These are phyloP conservation scores for Callyntrura guangdongensis DNA, from an alignment of 2,888 invertebrate species.

Conservation along the genomic window DNA sequence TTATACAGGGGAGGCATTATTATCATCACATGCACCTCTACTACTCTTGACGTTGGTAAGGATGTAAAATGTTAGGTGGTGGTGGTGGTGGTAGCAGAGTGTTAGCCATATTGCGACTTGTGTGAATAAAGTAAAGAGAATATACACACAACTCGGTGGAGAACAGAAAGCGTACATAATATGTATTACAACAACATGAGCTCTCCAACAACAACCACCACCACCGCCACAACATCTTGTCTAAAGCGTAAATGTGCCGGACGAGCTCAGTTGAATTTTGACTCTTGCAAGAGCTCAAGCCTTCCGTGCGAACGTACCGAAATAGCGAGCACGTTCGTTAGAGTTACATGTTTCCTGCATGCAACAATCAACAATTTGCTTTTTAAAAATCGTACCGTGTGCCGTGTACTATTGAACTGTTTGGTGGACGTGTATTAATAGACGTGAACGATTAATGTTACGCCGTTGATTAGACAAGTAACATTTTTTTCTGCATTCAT, in stretches of 20 bases:
- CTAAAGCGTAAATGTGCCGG: conserved; percentile 74
- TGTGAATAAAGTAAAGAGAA: background rate
- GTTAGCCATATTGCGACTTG: conserved; percentile 35
- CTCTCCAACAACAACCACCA: conserved; percentile 43
- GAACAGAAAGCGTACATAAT: conserved; percentile 1
- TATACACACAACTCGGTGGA: background rate
- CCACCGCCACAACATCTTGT: conserved; percentile 56
- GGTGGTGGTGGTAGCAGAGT: conserved; percentile 17
- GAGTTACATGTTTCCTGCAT: conserved; percentile 20
- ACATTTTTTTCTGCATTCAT: background rate
- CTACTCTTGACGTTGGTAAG: conserved; percentile 13
- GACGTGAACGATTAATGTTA: background rate
- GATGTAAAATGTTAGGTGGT: background rate
- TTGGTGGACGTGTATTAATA: background rate
- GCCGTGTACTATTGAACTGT: background rate
- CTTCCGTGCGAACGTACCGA: conserved; percentile 38
- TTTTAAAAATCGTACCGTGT: background rate
- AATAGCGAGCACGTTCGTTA: background rate
- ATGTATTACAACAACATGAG: conserved; percentile 23
- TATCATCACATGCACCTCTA: conserved; percentile 3
- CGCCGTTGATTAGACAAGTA: background rate
- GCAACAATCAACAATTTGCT: conserved; percentile 19
- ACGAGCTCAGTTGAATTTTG: conserved; percentile 73
- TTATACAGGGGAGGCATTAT: background rate
- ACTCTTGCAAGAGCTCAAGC: conserved; percentile 70